phyloP scores from a whole-genome alignment of 2,797 vertebrate species.

The Bufotes viridis region DNA sequence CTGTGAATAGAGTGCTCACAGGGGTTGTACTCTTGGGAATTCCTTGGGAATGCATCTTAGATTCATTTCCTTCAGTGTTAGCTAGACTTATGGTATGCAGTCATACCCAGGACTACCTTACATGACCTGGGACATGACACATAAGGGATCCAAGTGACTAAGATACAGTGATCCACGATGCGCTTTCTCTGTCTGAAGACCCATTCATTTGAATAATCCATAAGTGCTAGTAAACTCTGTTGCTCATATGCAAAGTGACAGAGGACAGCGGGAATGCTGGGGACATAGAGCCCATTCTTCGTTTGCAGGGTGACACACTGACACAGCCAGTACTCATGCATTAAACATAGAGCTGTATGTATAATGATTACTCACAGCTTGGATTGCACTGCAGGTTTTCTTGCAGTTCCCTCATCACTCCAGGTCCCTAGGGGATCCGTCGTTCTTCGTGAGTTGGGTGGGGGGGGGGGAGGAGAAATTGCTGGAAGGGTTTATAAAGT shows the following conservation, averaged over 20 bases:
- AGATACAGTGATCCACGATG: not conserved
- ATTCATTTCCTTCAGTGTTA: not conserved
- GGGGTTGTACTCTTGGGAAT: no score
- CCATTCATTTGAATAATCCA: constrained; percentile 47
- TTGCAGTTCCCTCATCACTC: constrained; percentile 6
- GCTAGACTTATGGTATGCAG: not conserved
- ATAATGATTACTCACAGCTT: constrained; percentile 45
- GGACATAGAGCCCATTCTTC: constrained; percentile 9
- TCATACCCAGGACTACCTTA: not conserved
- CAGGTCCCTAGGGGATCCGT: constrained; percentile 26
- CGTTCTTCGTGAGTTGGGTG: constrained; percentile 29
- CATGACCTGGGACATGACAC: not conserved
- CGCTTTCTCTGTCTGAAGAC: constrained; percentile 10
- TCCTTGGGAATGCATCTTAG: no score
- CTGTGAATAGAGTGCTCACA: no score
- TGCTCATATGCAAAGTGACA: constrained; percentile 21
- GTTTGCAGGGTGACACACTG: constrained; percentile 21
- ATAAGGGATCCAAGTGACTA: not conserved
- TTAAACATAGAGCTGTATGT: constrained; percentile 49
- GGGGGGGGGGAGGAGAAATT: constrained; percentile 16
- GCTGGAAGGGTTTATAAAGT: constrained; percentile 57
- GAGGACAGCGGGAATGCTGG: constrained; percentile 7
- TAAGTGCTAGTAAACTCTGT: constrained; percentile 5
- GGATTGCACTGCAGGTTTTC: constrained; percentile 28
- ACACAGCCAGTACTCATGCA: constrained; percentile 49